phyloP scores from a whole-genome alignment of 35 echinoderm and acorn worm species.

The Stichopus chloronotus region DNA sequence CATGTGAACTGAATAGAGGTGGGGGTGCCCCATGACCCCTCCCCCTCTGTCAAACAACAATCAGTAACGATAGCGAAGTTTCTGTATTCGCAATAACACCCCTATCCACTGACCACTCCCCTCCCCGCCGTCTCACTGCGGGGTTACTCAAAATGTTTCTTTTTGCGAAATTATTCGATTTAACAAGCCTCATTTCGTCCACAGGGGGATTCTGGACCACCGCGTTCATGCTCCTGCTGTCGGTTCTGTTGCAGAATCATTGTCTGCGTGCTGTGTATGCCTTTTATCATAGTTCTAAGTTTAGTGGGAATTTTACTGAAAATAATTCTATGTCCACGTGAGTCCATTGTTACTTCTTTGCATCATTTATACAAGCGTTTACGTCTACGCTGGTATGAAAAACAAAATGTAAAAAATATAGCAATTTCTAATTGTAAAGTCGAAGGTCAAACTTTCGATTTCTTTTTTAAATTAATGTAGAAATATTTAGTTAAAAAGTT shows the following conservation, averaged over 20 bases:
- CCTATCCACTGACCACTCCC: too few species aligned
- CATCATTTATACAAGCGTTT: neutral
- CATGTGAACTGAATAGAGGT: too few species aligned
- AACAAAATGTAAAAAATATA: neutral
- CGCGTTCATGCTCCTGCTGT: neutral
- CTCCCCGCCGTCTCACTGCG: too few species aligned
- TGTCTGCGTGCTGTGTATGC: conserved; percentile 1
- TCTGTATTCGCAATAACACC: too few species aligned
- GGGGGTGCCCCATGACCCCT: too few species aligned
- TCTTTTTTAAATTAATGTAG: neutral
- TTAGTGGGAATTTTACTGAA: conserved; percentile 12
- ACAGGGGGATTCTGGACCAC: neutral
- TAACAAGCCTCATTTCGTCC: neutral
- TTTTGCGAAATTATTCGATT: too few species aligned
- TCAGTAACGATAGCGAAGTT: too few species aligned
- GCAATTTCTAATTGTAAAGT: neutral
- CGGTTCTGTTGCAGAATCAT: conserved; percentile 10
- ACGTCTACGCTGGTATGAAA: neutral
- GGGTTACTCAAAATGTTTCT: too few species aligned
- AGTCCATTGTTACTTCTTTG: neutral
- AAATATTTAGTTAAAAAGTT: neutral
- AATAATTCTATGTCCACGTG: conserved; percentile 39
- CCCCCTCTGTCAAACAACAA: too few species aligned
- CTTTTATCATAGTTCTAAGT: conserved; percentile 12
- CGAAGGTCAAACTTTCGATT: neutral